Base-by-base conservation (phyloP, 1,140 invertebrate genomes). In the Drosophila leontia region DNA sequence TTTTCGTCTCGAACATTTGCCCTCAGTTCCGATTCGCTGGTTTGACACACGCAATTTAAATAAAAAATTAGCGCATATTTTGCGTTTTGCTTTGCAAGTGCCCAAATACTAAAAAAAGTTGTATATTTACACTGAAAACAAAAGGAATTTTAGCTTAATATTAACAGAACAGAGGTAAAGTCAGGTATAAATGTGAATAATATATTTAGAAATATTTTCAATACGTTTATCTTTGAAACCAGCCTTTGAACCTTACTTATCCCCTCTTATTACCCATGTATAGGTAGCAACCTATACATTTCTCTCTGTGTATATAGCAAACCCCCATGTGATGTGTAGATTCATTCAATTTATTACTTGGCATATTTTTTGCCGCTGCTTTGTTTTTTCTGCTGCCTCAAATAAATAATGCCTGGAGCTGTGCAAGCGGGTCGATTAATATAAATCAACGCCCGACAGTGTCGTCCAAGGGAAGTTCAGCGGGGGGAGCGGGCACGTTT, bases 361-460 rank as follows among this genome's bases (percentile, higher is more conserved):
- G 51, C 84, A 88, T 70, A 83, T 80, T 78, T 80, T 86, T 83
- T 79, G 59, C 64, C 58, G 57, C 44, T 67, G 64, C 53, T 72
- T 64, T 84, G 75, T 74, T 83, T 72, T 71, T 64, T 55, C 67
- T 72, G 68, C 68, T 72, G 68, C 70, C 76, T 77, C 68, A 75
- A 78, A 88, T 88, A 84, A 84, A 81, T 84, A 84, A 84, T 81
- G 74, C 84, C 74, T 84, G 82, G 80, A 84, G 85, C 83, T 74
- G 78, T 70, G 47, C 68, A 78, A 81, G 74, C 78, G 68, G 74
- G 56, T 75, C 84, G 84, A 88, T 88, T 90, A 88, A 88, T 88
- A 88, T 88, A 88, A 88, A 88, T 88, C 84, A 88, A 88, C 84
- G 80, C 69, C 80, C 67, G 81, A 42, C 86, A 69, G 78, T 88